Base-by-base conservation (phyloP, 2,888 invertebrate genomes). In the Patella caerulea region DNA sequence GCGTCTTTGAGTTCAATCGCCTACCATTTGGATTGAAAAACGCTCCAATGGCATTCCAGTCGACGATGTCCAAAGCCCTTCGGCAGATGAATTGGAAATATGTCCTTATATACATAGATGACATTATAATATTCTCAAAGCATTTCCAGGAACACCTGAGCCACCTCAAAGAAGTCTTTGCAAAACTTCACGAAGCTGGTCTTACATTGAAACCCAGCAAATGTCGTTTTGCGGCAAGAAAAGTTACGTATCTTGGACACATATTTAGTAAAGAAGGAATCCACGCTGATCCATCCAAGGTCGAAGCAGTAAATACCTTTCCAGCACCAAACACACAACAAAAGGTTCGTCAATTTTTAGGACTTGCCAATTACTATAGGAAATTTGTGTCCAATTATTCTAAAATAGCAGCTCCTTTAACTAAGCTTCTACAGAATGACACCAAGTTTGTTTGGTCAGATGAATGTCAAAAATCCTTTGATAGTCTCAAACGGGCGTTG, bases 1-100 rank as follows among this genome's bases (percentile, higher is more conserved):
- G 82, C 12, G 73, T 75, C 3, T 84, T 77, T 19, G 72, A 72
- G 34, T 85, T 81, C 55, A 83, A 80, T 29, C 45, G 76, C 7
- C 72, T 84, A 73, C 82, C 83, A 0, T 85, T 84, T 77, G 84
- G 85, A 12, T 76, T 85, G 2, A 78, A 73, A 70, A 83, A 84
- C 77, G 78, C 81, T n/a, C n/a, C n/a, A n/a, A n/a, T n/a, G 72
- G 52, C 76, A 17, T 85, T 84, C 74, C 80, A 82, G 72, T 70
- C 74, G 2, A 55, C 83, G 1, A 83, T 83, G n/a, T 53, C 77
- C 11, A 59, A 73, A 14, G 78, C 83, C 11, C 72, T 84, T 14
- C 19, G 79, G n/a, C 75, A 75, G 14, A 45, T 85, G 24, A 78
- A 82, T 24, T 85, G 82, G 80, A 82, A 84, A 76, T 81, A 73